These are phyloP conservation scores for Sinocyclocheilus anophthalmus DNA, from an alignment of 2,113 vertebrate species.

Conservation along the genomic window DNA sequence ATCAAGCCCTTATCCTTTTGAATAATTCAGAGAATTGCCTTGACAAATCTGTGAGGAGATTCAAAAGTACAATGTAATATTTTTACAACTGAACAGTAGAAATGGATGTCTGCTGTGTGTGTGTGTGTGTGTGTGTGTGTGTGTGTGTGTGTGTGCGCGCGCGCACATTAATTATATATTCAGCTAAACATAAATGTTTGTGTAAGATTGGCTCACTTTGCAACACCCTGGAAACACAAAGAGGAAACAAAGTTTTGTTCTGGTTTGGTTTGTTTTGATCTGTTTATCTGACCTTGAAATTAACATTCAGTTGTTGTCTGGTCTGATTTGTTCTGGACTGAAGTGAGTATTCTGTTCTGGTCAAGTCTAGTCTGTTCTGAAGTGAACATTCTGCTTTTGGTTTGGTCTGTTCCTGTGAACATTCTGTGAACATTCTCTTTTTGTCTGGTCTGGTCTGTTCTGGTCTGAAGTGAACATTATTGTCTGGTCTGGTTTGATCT, in stretches of 20 bases:
- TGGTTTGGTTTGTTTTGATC: not conserved
- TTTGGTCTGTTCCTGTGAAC: no score
- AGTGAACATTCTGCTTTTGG: no score
- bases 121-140: no score
- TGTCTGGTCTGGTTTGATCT: no score
- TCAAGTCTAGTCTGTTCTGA: no score
- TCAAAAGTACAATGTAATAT: constrained; percentile 20
- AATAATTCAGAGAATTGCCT: constrained; percentile 40
- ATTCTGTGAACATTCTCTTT: no score
- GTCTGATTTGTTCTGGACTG: no score
- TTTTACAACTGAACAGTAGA: not conserved
- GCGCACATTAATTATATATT: not conserved
- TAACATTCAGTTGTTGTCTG: no score
- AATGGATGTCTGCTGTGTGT: constrained; percentile 13
- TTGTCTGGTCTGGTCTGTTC: no score
- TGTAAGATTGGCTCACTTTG: not conserved
- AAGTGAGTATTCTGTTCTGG: no score
- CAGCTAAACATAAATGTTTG: constrained; percentile 28
- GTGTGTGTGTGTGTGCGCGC: no score
- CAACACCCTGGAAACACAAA: not conserved
- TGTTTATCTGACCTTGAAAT: not conserved
- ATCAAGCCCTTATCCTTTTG: constrained; percentile 35
- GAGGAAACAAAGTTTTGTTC: not conserved
- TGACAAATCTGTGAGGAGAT: constrained; percentile 17
- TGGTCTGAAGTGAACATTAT: no score